Base-by-base conservation (phyloP, 2,888 invertebrate genomes). In the Nycteola revayana region DNA sequence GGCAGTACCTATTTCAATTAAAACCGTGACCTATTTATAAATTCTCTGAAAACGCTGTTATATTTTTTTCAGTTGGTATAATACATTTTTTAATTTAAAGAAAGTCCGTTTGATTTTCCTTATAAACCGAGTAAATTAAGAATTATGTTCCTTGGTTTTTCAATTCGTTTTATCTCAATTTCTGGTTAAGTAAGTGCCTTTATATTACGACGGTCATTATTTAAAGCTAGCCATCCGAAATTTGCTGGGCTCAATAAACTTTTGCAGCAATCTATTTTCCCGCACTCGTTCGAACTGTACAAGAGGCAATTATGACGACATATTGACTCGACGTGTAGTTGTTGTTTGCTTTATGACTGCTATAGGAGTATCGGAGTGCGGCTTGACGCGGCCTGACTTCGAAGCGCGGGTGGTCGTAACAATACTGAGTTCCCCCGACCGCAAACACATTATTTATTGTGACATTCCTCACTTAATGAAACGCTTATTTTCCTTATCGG, bases 291-390 rank as follows among this genome's bases (percentile, higher is more conserved):
- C 52, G 53, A 57, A 53, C 45, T 52, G 59, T 50, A 67, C 55
- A 61, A 77, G 72, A 66, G 75, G 71, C 75, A 80, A 85, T 83
- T 79, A 80, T 70, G 60, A 60, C 63, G 67, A 64, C 70, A 66
- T 75, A 79, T 78, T 75, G 78, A 75, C 62, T 76, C 63, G 64
- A 63, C 58, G 44, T 66, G 67, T 65, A 60, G 64, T 66, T 58
- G 56, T 69, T 69, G 63, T 73, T 71, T 72, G 72, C 72, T 70
- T 64, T 69, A 67, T 67, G 66, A 67, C 52, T 59, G 58, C 49
- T 60, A 66, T 66, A 66, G 41, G 42, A 54, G 60, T 62, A 64
- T 62, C 53, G 55, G 36, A 49, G 63, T 45, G 60, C 39, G 56
- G 61, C 46, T 57, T 56, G 61, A 61, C 57, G 58, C 50, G 46